Base-by-base conservation (phyloP, 92 coral and sea anemone genomes). In the Pocillopora meandrina region DNA sequence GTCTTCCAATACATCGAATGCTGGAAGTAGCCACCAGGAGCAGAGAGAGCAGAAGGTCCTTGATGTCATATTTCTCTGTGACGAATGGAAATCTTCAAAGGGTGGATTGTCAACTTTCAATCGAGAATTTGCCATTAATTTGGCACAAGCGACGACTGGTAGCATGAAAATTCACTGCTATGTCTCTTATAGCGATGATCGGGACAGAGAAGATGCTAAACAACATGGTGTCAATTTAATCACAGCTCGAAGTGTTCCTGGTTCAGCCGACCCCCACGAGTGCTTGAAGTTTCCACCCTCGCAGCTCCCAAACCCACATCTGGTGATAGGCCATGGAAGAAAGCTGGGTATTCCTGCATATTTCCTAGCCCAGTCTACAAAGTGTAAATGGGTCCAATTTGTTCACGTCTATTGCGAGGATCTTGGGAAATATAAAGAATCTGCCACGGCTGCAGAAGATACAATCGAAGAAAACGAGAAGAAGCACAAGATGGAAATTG, bases 321-420 rank as follows among this genome's bases (percentile, higher is more conserved):
- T 85, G 60, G 78, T 85, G 61, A 42, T 85, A 8, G 82, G 88
- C 12, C 80, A 84, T n/a, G 82, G 88, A 2, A 34, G 74, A 15
- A 71, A 71, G 13, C 42, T 71, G 5, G 74, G 74, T 35, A 71
- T n/a, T 36, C 74, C 74, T 35, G 74, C 74, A 3, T 42, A 36
- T 15, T 36, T 15, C 57, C 26, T 68, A 6, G 72, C 16, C 12
- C 72, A 33, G 16, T 26, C 72, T 12, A 21, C 72, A 26, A 33
- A 71, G 74, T 71, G 42, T 31, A 62, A 16, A 56, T 71, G 56
- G 52, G 3, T 71, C 56, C 47, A 15, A 34, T 71, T 36, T 71
- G 74, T 26, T 26, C 26, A 26, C 26, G 26, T 26, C 26, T 26
- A 26, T 1, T 26, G 26, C 26, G 26, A 26, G 42, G 74, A 71